phyloP scores from a whole-genome alignment of 2,888 invertebrate genomes.

The Chloroclysta siterata region DNA sequence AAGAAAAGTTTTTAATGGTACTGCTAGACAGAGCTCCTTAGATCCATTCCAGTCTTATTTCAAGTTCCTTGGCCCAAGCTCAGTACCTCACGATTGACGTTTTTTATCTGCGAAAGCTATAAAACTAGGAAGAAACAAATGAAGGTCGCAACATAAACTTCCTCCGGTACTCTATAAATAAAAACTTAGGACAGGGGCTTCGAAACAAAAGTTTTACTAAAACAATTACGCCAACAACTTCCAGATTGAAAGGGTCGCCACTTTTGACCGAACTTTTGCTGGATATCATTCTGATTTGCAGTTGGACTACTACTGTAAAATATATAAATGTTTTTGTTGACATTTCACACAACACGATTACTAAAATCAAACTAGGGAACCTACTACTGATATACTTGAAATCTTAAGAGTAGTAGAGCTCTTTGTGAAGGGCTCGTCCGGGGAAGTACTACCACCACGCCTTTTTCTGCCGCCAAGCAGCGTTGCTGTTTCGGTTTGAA shows the following conservation, averaged over 20 bases:
- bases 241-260: constrained; percentile 37
- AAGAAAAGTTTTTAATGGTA: too few species aligned
- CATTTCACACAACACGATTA: too few species aligned
- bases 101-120: constrained; percentile 32
- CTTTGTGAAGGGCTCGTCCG: too few species aligned
- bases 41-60: neutral
- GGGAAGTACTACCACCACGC: too few species aligned
- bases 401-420: too few species aligned
- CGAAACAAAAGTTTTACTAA: constrained; percentile 38
- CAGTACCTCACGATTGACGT: constrained; percentile 22
- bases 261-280: constrained; percentile 24
- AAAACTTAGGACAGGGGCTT: constrained; percentile 37
- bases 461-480: too few species aligned
- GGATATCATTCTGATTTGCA: constrained; percentile 11
- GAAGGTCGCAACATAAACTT: constrained; percentile 39
- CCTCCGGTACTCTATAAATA: constrained; percentile 37
- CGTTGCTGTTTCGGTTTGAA: too few species aligned
- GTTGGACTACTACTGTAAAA: too few species aligned
- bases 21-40: neutral
- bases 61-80: neutral
- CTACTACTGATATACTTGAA: too few species aligned
- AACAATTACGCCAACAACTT: constrained; percentile 43
- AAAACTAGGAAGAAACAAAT: constrained; percentile 35
- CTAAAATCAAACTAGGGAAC: too few species aligned
- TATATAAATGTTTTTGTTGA: too few species aligned